Evolutionary conservation across 1,140 invertebrate species (phyloP).

Genomic region (Asobara japonica): DNA sequence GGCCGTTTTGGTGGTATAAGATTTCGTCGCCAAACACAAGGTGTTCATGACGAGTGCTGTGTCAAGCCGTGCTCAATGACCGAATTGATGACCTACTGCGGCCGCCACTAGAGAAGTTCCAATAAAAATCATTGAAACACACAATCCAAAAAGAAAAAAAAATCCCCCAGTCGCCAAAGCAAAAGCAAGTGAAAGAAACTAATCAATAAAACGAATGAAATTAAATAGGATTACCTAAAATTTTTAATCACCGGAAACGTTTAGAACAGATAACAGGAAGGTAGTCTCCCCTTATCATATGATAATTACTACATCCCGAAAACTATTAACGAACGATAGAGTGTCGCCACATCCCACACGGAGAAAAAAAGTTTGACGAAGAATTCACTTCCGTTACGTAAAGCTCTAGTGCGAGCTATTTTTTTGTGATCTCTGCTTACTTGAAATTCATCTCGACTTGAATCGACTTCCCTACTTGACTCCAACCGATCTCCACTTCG

Average conservation of each 20-base stretch:
- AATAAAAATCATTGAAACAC: not conserved
- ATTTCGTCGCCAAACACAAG: conserved; percentile 54
- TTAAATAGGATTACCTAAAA: not conserved
- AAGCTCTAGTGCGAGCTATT: no score
- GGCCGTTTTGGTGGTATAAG: conserved; percentile 46
- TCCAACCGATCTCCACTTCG: no score
- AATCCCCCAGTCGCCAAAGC: not conserved
- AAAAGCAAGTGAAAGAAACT: not conserved
- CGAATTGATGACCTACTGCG: conserved; percentile 64
- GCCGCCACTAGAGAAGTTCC: conserved; percentile 18
- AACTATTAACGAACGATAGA: not conserved
- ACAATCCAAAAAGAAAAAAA: conserved; percentile 10
- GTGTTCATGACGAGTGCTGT: conserved; percentile 67
- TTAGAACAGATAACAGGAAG: not conserved
- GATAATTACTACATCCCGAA: not conserved
- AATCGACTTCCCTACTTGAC: no score
- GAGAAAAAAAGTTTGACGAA: no score
- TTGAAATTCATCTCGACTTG: no score
- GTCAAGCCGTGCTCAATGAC: conserved; percentile 57
- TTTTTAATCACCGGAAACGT: not conserved
- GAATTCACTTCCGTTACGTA: no score
- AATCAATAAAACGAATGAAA: not conserved
- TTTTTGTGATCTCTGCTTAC: no score
- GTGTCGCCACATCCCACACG: not conserved
- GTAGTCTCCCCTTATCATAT: no score